Conservation (phyloP, 2,888 invertebrate genomes). For the Podabrus alpinus region DNA sequence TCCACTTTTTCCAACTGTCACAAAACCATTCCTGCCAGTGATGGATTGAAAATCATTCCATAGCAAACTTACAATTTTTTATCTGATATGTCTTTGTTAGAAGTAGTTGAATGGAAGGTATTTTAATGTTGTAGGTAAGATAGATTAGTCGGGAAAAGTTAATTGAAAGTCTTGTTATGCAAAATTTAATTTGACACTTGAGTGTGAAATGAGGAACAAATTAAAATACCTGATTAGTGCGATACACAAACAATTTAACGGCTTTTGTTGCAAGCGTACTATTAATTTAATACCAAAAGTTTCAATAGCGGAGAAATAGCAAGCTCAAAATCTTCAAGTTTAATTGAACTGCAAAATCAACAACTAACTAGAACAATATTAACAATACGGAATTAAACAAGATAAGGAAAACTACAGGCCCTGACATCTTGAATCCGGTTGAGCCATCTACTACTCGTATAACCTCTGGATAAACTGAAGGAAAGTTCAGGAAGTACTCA, state of each 20-base stretch:
- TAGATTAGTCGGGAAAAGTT: not conserved
- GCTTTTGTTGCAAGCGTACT: not conserved
- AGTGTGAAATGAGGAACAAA: not conserved
- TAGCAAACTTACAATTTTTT: conserved; percentile 44
- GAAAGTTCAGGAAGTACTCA: conserved; percentile 5
- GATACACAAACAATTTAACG: not conserved
- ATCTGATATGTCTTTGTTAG: conserved; percentile 40
- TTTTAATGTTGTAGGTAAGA: not conserved
- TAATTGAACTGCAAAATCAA: conserved; percentile 11
- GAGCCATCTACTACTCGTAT: conserved; percentile 12
- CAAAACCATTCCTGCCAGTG: conserved; percentile 45
- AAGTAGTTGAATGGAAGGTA: conserved; percentile 32
- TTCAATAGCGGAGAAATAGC: not conserved
- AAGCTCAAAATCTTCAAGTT: conserved; percentile 8
- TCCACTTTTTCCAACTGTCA: conserved; percentile 49
- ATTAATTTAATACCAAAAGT: conserved; percentile 3
- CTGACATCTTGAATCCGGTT: conserved; percentile 22
- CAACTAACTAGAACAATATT: conserved; percentile 33
- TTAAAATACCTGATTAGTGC: not conserved
- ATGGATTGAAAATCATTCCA: conserved; percentile 51
- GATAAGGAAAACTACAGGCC: conserved; percentile 33
- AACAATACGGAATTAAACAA: conserved; percentile 37
- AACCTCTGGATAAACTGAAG: conserved; percentile 2
- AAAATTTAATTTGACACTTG: not conserved
- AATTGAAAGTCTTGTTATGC: conserved; percentile 1